Conservation (phyloP, 2,113 vertebrate genomes). For the Ciconia maguari region DNA sequence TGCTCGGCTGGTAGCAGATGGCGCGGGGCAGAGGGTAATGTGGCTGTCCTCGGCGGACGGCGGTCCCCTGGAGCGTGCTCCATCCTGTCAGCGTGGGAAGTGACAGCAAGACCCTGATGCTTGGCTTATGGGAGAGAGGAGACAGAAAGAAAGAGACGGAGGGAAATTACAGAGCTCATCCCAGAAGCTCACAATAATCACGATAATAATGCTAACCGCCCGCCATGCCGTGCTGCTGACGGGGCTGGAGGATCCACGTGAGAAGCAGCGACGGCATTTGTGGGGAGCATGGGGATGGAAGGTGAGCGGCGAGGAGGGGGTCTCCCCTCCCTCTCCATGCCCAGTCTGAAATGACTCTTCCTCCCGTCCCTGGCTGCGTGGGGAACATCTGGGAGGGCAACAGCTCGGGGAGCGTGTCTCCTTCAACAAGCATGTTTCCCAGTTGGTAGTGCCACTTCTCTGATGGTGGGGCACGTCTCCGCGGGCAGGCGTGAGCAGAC, state of each 20-base stretch:
- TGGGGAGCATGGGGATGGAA: background rate
- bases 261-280: accelerated
- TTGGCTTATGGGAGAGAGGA: background rate
- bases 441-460: background rate
- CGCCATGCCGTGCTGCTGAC: accelerated
- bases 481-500: background rate
- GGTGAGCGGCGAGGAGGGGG: accelerated
- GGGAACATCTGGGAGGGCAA: background rate
- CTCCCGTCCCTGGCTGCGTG: background rate
- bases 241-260: background rate
- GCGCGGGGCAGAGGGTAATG: slow-evolving; percentile 34
- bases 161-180: background rate
- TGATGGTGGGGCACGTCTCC: background rate
- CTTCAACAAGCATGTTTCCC: background rate
- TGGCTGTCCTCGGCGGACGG: background rate
- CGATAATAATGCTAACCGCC: background rate
- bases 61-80: background rate
- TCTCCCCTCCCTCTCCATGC: background rate
- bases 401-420: background rate
- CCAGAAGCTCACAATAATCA: background rate
- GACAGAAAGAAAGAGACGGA: background rate
- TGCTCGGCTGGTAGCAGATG: slow-evolving; percentile 50
- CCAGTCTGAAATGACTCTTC: background rate
- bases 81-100: background rate
- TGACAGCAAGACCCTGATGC: background rate